Percentiles rank a stretch among this genome's conserved stretches.
Evolutionary conservation across 2,888 invertebrate species (phyloP).

Genomic region (Zaprionus obscuricornis): DNA sequence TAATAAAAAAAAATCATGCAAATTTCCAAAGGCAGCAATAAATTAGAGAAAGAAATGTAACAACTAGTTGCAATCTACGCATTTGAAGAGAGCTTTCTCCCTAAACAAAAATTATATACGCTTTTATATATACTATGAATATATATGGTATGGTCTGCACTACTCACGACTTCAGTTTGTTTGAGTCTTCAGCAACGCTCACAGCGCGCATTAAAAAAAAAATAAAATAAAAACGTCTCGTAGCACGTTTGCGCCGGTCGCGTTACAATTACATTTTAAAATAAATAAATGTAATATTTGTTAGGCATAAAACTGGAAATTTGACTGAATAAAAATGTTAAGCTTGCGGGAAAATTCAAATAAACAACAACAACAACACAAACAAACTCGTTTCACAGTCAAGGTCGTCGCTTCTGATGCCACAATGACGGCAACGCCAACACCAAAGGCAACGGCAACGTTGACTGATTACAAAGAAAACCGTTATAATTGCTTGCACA

Average conservation of each 20-base stretch:
- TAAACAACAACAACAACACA: no score
- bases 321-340: slow-evolving; percentile 51
- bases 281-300: slow-evolving; percentile 4
- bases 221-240: no score
- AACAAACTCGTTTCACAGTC: slow-evolving; percentile 78
- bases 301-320: slow-evolving; percentile 44
- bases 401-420: slow-evolving; percentile 74
- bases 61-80: neutral
- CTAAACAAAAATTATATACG: slow-evolving; percentile 6
- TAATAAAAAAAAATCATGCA: no score
- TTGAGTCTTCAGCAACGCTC: slow-evolving; percentile 23
- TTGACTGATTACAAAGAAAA: slow-evolving; percentile 14
- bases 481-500: slow-evolving; percentile 24
- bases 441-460: slow-evolving; percentile 9
- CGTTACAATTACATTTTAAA: slow-evolving; percentile 17
- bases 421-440: slow-evolving; percentile 15
- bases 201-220: no score
- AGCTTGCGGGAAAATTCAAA: slow-evolving; percentile 65
- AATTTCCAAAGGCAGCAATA: no score
- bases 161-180: slow-evolving; percentile 57
- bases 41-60: neutral
- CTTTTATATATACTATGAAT: slow-evolving; percentile 10
- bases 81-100: slow-evolving; percentile 53
- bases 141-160: slow-evolving; percentile 57
- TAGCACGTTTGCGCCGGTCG: slow-evolving; percentile 24